Evolutionary conservation across 2,113 vertebrate species (phyloP).

Genomic region (Catharus minimus): DNA sequence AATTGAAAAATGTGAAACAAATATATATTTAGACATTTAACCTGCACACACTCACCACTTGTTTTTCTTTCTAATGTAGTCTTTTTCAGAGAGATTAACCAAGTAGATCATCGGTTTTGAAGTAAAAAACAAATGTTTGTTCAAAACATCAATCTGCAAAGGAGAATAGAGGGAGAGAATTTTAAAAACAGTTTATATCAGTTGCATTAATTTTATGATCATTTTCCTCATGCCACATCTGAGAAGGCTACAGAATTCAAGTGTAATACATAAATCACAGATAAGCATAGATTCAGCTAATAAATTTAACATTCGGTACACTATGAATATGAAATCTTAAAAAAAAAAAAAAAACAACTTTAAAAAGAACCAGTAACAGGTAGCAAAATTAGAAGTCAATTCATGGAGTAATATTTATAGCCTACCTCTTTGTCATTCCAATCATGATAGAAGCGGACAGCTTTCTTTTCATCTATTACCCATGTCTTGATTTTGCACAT

Average conservation of each 20-base stretch:
- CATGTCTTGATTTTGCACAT: slow-evolving; percentile 97
- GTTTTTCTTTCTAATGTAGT: slow-evolving; percentile 99
- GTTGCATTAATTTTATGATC: background rate
- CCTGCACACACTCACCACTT: slow-evolving; percentile 86
- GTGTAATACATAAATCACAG: background rate
- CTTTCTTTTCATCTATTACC: slow-evolving; percentile 94
- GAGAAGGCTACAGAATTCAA: slow-evolving; percentile 21
- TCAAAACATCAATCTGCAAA: slow-evolving; percentile 94
- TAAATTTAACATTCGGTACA: background rate
- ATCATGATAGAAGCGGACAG: slow-evolving; percentile 88
- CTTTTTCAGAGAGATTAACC: slow-evolving; percentile 96
- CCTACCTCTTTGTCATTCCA: slow-evolving; percentile 96
- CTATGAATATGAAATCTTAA: background rate
- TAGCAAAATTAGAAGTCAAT: slow-evolving; percentile 23
- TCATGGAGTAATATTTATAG: slow-evolving; percentile 41
- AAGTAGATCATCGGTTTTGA: slow-evolving; percentile 99
- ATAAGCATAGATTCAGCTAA: background rate
- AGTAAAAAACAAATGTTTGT: slow-evolving; percentile 96
- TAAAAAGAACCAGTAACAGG: slow-evolving; percentile 13
- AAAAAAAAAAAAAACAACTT: background rate
- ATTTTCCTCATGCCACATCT: background rate
- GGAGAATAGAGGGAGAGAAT: background rate
- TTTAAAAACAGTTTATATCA: background rate
- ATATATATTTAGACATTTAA: background rate
- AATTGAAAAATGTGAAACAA: background rate